A percentile compares a stretch with the other conserved stretches of the same genome.
phyloP scores from a whole-genome alignment of 1,140 invertebrate genomes.

The Caligus rogercresseyi region DNA sequence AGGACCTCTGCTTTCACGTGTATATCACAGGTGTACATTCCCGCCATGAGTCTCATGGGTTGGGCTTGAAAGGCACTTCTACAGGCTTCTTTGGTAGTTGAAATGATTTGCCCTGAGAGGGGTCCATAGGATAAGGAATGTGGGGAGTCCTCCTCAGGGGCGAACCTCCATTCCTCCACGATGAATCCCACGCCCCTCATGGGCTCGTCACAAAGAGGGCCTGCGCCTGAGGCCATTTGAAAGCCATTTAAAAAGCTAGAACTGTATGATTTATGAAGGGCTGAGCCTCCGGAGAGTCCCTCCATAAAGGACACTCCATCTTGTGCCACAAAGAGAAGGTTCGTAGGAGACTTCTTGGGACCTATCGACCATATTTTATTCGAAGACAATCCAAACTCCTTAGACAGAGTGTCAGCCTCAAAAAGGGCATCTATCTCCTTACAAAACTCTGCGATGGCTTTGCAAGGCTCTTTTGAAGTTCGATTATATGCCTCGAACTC shows the following conservation, averaged over 20 bases:
- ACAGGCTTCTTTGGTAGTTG: conserved; percentile 71
- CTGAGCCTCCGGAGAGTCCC: conserved; percentile 13
- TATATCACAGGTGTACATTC: conserved; percentile 90
- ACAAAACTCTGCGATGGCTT: not conserved
- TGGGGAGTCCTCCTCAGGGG: conserved; percentile 27
- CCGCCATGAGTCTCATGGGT: conserved; percentile 74
- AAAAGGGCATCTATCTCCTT: not conserved
- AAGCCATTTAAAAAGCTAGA: conserved; percentile 81
- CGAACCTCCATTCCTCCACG: conserved; percentile 52
- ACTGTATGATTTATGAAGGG: conserved; percentile 34
- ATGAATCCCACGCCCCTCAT: conserved; percentile 85
- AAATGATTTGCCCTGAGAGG: conserved; percentile 74
- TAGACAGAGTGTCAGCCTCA: not conserved
- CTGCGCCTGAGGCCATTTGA: conserved; percentile 68
- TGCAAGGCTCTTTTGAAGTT: not conserved
- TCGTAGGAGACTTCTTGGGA: not conserved
- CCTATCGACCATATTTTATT: not conserved
- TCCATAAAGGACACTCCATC: not conserved
- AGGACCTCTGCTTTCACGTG: conserved; percentile 78
- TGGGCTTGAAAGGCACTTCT: conserved; percentile 69
- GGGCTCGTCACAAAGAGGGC: conserved; percentile 85
- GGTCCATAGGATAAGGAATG: conserved; percentile 29
- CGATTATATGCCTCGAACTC: too few relatives aligned
- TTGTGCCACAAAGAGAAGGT: conserved; percentile 5
- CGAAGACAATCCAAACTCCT: not conserved